Base-by-base conservation (phyloP, 1,140 invertebrate species). In the Micrasema minimum region DNA sequence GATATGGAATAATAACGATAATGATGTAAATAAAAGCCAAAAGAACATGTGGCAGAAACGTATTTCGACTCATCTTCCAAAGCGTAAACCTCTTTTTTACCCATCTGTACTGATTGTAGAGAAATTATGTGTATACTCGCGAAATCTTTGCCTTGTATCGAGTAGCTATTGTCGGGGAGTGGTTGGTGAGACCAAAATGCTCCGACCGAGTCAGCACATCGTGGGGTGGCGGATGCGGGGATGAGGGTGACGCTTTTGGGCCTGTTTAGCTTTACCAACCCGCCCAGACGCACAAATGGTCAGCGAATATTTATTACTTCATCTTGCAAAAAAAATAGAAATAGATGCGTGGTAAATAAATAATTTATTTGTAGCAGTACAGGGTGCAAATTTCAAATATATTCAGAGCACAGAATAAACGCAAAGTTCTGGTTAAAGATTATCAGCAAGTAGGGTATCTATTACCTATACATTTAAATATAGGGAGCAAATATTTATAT, bases 181-280 rank as follows among this genome's bases (percentile, higher is more conserved):
- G 57, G 57, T 46, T 59, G 53, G 57, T 26, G 53, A 61, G 68
- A 70, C 69, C 68, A 62, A 74, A 71, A 65, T 66, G 72, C 50
- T 31, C 20, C 45, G 53, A 65, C 59, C 37, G 59, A 66, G 73
- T 75, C 73, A 75, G 73, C 73, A 75, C 71, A 75, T 75, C 71
- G 68, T 31, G 45, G 67, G 18, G 18, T n/a, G 20, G 18, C 10
- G 43, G 41, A 37, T n/a, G 11, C 20, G 22, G 57, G 26, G 7
- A 68, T 16, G 22, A 51, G 38, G 22, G 50, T 26, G 43, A 18
- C 35, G 65, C n/a, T 35, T 41, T 38, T 38, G 41, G 22, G 23
- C 59, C 43, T 64, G 59, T 64, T 64, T 64, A 26, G 51, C 20
- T 43, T n/a, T n/a, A n/a, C n/a, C n/a, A n/a, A n/a, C 55, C 66